Evolutionary conservation across 2,888 invertebrate species (phyloP), one percentile per base, ranked within the genome.

Genomic region (Oscheius sp.): DNA sequence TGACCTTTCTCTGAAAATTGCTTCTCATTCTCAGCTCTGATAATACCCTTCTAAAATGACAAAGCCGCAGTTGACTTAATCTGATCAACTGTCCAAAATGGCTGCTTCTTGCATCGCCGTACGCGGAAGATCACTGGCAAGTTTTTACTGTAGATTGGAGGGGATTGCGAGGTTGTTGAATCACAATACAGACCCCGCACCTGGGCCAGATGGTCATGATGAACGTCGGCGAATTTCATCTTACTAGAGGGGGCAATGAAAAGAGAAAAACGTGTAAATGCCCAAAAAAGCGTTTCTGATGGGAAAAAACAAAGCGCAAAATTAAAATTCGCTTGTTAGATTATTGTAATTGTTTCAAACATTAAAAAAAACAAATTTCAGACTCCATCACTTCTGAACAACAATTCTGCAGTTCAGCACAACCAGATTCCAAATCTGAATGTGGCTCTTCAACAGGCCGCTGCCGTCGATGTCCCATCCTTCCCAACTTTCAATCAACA

Each of bases 341-440:
- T n/a, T n/a, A n/a, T n/a, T n/a, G n/a, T n/a, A n/a, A n/a, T n/a
- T n/a, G n/a, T n/a, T n/a, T 42, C 17, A 42, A 42, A 42, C 12
- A n/a, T 42, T 42, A 42, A 42, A 48, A 23, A 25, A 17, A 2
- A 25, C 33, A 12, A 17, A 20, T 58, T 61, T 25, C 61, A 61
- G 61, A 45, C 61, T 12, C 45, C 45, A 10, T 61, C 61, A 8
- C 45, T 61, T 3, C 45, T 61, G 25, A 53, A 29, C 34, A 55
- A 55, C 55, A 52, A 52, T 29, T 34, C n/a, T 20, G 2, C 33
- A 8, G 23, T 45, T 15, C 4, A 15, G 15, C 37, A 37, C 31
- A 66, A 25, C 5, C 69, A 70, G 15, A 69, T 72, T 31, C 69
- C 74, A 10, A 76, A 74, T 63, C 65, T 76, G 23, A 76, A 72